Evolutionary conservation across 2,888 invertebrate species (phyloP).

Genomic region (Vanessa cardui): DNA sequence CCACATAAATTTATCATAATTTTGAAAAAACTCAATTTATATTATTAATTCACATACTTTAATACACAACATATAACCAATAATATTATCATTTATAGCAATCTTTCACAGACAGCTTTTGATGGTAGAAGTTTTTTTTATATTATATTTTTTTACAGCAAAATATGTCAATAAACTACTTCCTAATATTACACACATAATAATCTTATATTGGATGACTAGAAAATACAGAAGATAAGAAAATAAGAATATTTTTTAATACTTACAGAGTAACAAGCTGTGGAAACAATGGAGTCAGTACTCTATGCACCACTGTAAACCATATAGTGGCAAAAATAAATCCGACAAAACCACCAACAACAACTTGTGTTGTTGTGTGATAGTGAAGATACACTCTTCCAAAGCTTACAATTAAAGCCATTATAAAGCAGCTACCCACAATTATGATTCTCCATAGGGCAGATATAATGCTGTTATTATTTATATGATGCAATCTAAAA

Average conservation of each 20-base stretch:
- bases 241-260: too few relatives aligned
- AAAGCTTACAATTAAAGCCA: constrained; percentile 85
- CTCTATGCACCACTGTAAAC: constrained; percentile 90
- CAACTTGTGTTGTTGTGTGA: constrained; percentile 91
- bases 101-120: too few relatives aligned
- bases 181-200: too few relatives aligned
- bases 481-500: constrained; percentile 90
- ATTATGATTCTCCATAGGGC: constrained; percentile 87
- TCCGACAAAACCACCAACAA: constrained; percentile 90
- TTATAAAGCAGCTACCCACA: constrained; percentile 82
- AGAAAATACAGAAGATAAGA: too few relatives aligned
- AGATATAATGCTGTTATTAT: constrained; percentile 89
- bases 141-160: too few relatives aligned
- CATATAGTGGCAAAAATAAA: constrained; percentile 88
- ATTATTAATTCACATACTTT: too few relatives aligned
- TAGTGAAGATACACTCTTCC: constrained; percentile 93
- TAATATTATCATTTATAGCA: too few relatives aligned
- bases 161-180: too few relatives aligned
- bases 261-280: constrained; percentile 92
- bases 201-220: constrained; percentile 9
- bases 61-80: too few relatives aligned
- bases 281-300: constrained; percentile 93
- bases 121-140: too few relatives aligned
- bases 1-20: too few relatives aligned
- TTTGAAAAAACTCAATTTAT: too few relatives aligned